Evolutionary conservation across 2,113 vertebrate genomes (phyloP), one percentile per base, ranked within the genome.

Genomic region (Pampusana beccarii): DNA sequence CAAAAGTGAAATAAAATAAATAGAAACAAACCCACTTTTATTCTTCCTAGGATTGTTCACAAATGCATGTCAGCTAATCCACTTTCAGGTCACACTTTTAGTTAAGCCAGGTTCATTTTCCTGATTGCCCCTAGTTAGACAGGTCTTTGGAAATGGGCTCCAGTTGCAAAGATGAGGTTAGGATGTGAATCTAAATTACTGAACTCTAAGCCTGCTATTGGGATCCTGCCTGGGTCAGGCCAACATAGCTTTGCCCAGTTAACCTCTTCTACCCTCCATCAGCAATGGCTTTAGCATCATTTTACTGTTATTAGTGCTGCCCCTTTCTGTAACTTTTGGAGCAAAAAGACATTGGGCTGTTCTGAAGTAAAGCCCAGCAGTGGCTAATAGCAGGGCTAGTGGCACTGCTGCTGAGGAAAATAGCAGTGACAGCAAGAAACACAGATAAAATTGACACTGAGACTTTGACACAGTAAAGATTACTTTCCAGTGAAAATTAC

Each of bases 361-460:
- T 93, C 77, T 84, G 84, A 95, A 73, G 85, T 78, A 97, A 93
- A 92, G 84, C 73, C 86, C 94, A 94, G 87, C 95, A 92, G 94
- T 88, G 96, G 92, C 91, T 97, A 97, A 97, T 97, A 97, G 89
- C 94, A 96, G 89, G 91, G 91, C 94, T 97, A 86, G 81, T 88
- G 73, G 91, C 62, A 85, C 64, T 94, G 92, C 96, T 85, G 93
- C 95, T 97, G 97, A 90, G 97, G 95, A 95, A 97, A 97, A 97
- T 96, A 96, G 92, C 64, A 94, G 75, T 96, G 93, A 82, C 74
- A 94, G 94, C 84, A 93, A 97, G 96, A 93, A 92, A 89, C 77
- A 85, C 42, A 88, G 88, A 92, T 86, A 96, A 97, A 96, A 95
- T 91, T 96, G 93, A 91, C 88, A 93, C 89, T 58, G 71, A 96